phyloP scores from a whole-genome alignment of 2,113 vertebrate species.

The Sinocyclocheilus rhinocerous region DNA sequence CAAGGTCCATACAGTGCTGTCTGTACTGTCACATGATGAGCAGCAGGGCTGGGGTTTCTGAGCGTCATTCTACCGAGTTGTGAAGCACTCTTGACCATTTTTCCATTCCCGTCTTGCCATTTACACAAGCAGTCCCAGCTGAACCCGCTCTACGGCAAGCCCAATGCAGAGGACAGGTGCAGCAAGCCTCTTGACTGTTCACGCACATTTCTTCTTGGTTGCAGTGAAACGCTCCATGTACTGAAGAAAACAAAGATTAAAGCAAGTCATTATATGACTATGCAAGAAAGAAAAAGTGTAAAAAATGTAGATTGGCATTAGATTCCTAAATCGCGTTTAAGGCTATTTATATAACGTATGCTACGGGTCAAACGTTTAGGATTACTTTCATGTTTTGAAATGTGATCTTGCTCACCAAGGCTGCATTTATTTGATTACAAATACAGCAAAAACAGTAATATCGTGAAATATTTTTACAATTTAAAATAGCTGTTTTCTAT shows the following conservation, averaged over 20 bases:
- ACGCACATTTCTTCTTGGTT: slow-evolving; percentile 99
- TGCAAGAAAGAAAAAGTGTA: too few relatives aligned
- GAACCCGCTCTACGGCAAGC: neutral
- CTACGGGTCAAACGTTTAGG: too few relatives aligned
- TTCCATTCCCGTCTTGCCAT: neutral
- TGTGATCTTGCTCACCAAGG: too few relatives aligned
- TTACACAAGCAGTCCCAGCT: neutral
- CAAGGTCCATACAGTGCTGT: neutral
- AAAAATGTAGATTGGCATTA: too few relatives aligned
- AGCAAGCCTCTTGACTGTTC: slow-evolving; percentile 60
- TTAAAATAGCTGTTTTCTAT: too few relatives aligned
- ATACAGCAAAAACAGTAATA: too few relatives aligned
- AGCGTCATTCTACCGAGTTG: neutral
- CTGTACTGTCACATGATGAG: neutral
- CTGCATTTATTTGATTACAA: too few relatives aligned
- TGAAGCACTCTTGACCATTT: slow-evolving; percentile 26
- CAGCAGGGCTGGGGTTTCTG: neutral
- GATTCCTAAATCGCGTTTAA: neutral
- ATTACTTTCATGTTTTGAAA: too few relatives aligned
- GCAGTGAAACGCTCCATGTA: slow-evolving; percentile 99
- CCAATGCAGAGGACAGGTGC: neutral
- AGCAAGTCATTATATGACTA: neutral
- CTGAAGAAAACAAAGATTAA: slow-evolving; percentile 67
- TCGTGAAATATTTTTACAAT: too few relatives aligned
- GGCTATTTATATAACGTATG: too few relatives aligned